Evolutionary conservation across 2,113 vertebrate species (phyloP), one percentile per base, ranked within the genome.

Genomic region (Otocyon megalotis): DNA sequence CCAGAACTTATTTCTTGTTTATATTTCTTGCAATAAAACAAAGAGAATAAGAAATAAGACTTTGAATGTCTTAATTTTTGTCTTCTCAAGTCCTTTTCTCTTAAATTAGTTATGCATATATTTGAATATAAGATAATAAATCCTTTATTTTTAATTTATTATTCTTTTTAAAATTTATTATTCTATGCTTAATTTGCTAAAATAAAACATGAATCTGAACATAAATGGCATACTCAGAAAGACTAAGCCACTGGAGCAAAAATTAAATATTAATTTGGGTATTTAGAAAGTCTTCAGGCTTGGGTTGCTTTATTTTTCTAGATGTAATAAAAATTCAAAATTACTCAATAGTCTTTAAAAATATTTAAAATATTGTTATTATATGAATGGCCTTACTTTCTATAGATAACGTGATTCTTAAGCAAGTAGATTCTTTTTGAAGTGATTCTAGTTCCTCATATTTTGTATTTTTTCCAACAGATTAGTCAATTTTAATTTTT

Each of bases 1-100:
- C 8, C 79, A 93, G 53, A 94, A 96, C 76, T 94, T 95, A 93
- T 94, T 97, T 97, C 85, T 69, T 76, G 94, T 96, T 96, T 86
- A 54, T 69, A 93, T 30, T 94, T 90, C 71, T 97, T 96, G 74
- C 35, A 96, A 74, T 43, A 93, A 97, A 98, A 88, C 65, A 67
- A 94, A 94, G 19, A 43, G 93, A 88, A 82, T 22, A 79, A 92
- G 50, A 97, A 96, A 37, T 14, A 90, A 82, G 22, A 95, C n/a
- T 93, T 98, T 81, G 71, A 97, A 96, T 91, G 43, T 65, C 93
- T 90, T 82, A 93, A 69, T 94, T 97, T 93, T 37, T 92, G 26
- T 90, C 85, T 93, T 69, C 35, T 48, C 30, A 87, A 0, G 0
- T 90, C 85, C 71, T 98, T 89, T 67, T 88, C 35, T 97, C 5